Base-by-base conservation (phyloP, 2,113 vertebrate genomes). In the Albula goreensis region DNA sequence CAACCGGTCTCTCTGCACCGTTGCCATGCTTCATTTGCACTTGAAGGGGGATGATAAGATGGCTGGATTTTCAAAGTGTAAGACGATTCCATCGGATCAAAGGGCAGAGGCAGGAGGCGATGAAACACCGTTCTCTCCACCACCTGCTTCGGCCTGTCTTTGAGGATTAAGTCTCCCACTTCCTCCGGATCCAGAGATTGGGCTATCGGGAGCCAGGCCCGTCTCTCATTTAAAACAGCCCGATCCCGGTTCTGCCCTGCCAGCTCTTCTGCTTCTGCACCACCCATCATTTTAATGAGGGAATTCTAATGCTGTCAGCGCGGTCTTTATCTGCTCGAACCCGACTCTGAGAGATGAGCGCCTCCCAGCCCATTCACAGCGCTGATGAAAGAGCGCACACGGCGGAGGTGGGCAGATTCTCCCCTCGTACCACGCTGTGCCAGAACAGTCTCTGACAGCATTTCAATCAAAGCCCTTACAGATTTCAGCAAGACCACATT, bases 51-150 rank as follows among this genome's bases (percentile, higher is more conserved):
- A 25, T 80, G 82, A 63, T 41, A 49, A 83, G 87, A 87, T 89
- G 48, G 50, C 57, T 74, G 87, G 70, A 74, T 78, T 78, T 86
- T 83, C 41, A 79, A 66, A 84, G 78, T 84, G 51, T 84, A 79
- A 83, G 89, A 79, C 52, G 81, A 63, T 52, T 60, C 56, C 48
- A 83, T 63, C 53, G 81, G 86, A 91, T 92, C 86, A 90, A 87
- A 89, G 86, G 19, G n/a, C 2, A 60, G 31, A 85, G 78, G 81
- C 84, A 88, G 56, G 31, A 87, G 57, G 2, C 22, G 19, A 85
- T 81, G 77, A 84, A 88, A 89, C 84, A 84, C 86, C 74, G 12
- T 52, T 79, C 85, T 80, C 85, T 74, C 12, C 74, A 50, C 78
- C 31, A 57, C 80, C 70, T 80, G 48, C 50, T 87, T 79, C 84